Base-by-base conservation (phyloP, 2,888 invertebrate species). In the Drosophila flavopinicola region DNA sequence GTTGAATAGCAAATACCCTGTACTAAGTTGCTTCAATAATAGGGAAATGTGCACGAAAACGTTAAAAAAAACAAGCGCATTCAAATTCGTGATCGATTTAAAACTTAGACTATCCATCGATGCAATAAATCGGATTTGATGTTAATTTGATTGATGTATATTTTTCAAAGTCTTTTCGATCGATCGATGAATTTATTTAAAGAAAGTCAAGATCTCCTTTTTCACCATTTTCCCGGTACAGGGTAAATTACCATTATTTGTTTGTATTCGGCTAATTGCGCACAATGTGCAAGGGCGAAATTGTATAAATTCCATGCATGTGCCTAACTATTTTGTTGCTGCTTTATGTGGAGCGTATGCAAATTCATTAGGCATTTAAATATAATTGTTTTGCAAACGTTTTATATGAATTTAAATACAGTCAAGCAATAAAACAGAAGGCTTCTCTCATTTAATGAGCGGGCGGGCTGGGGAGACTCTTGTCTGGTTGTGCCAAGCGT, bases 391-490 rank as follows among this genome's bases (percentile, higher is more conserved):
- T 54, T 30, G 20, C 39, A 49, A 68, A 35, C 41, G 41, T 64
- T 72, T 67, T 48, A 63, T 63, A 60, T 17, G 17, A 44, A 56
- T 59, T 63, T 51, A 63, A 72, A 65, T 76, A 39, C 54, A 61
- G 33, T 53, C 59, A 32, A 48, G 48, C 64, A 70, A 52, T 75
- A 60, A 60, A 56, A 57, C 51, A 24, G 41, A 61, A 60, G 53
- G 63, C 41, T 57, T 42, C 11, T 27, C 32, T n/a, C 35, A 45
- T 48, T 33, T 13, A 42, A 44, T 59, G 48, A 10, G 13, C n/a
- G 23, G 5, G 6, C 25, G 1, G 39, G 24, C 11, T n/a, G 42
- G 9, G 2, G 5, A 13, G 20, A 6, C 27, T 7, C n/a, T 6
- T 6, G 11, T 0, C 3, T n/a, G 44, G 15, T 41, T 37, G n/a